These are phyloP conservation scores for Enteromius thamalakanensis DNA, from an alignment of 2,797 vertebrate species.

Conservation along the genomic window DNA sequence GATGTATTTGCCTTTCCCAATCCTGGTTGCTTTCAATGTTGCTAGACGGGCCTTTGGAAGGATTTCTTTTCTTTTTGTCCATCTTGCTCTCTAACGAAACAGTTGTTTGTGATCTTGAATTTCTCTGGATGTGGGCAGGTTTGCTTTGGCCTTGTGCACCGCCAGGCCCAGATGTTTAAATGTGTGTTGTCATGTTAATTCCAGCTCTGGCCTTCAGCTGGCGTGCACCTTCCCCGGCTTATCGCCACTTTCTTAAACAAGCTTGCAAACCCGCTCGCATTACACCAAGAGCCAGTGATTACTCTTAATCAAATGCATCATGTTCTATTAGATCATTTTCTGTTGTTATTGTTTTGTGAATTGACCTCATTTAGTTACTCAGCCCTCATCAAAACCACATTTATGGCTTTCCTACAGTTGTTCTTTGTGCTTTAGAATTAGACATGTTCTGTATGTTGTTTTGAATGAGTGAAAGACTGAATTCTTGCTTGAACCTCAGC, in stretches of 20 bases:
- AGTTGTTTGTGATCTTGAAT: constrained; percentile 44
- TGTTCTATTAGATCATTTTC: constrained; percentile 43
- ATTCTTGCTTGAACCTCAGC: constrained; percentile 1
- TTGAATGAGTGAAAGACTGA: constrained; percentile 21
- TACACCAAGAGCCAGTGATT: constrained; percentile 35
- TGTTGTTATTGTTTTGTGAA: constrained; percentile 31
- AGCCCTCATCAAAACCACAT: constrained; percentile 39
- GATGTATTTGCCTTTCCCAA: constrained; percentile 10
- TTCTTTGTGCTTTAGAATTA: constrained; percentile 16
- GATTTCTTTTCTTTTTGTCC: neutral
- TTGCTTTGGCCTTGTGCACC: constrained; percentile 17
- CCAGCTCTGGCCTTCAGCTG: constrained; percentile 37
- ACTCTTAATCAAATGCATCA: constrained; percentile 38
- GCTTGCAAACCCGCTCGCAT: constrained; percentile 27
- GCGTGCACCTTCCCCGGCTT: constrained; percentile 12
- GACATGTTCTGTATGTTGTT: constrained; percentile 1
- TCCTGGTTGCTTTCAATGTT: constrained; percentile 16
- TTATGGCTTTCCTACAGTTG: constrained; percentile 4
- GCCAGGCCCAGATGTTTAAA: constrained; percentile 54
- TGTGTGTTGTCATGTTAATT: constrained; percentile 48
- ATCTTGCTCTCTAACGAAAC: constrained; percentile 20
- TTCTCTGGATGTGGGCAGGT: constrained; percentile 38
- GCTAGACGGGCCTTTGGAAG: constrained; percentile 7
- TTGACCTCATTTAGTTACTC: constrained; percentile 29
- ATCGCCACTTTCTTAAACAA: constrained; percentile 28